Conservation (phyloP, 2,888 invertebrate species). For the Patella caerulea region DNA sequence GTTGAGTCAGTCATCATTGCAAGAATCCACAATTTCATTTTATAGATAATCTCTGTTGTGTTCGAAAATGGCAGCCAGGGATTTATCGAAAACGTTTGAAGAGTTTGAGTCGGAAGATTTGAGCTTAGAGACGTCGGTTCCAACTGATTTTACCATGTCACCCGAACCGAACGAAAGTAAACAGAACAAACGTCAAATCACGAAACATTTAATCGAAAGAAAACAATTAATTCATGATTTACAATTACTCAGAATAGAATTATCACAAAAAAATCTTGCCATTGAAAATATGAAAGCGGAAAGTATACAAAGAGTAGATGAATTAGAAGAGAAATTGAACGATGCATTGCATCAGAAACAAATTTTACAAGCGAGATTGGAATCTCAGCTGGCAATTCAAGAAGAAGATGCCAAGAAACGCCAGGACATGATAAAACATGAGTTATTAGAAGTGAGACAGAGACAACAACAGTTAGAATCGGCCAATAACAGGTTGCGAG, state of each 20-base stretch:
- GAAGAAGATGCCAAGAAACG: constrained; percentile 66
- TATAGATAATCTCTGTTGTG: background rate
- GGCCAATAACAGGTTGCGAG: constrained; percentile 67
- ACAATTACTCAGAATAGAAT: constrained; percentile 70
- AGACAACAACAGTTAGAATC: constrained; percentile 68
- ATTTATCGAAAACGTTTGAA: constrained; percentile 62
- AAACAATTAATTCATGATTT: constrained; percentile 70
- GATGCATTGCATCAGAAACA: constrained; percentile 70
- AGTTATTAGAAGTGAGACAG: constrained; percentile 64
- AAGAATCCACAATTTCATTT: background rate
- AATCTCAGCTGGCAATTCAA: constrained; percentile 68
- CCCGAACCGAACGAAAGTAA: constrained; percentile 55
- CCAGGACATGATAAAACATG: constrained; percentile 63
- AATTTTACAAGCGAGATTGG: constrained; percentile 65
- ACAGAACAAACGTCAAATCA: constrained; percentile 56
- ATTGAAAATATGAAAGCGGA: constrained; percentile 70
- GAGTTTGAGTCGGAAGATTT: constrained; percentile 66
- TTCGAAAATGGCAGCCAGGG: constrained; percentile 55
- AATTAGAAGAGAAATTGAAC: constrained; percentile 70
- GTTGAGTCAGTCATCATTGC: background rate
- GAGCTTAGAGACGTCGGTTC: constrained; percentile 69
- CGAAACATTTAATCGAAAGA: constrained; percentile 67
- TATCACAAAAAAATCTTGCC: constrained; percentile 69
- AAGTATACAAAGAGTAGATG: constrained; percentile 66
- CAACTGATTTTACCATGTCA: constrained; percentile 69